Evolutionary conservation across 2,113 vertebrate species (phyloP).

Genomic region (Dermatemys mawii): DNA sequence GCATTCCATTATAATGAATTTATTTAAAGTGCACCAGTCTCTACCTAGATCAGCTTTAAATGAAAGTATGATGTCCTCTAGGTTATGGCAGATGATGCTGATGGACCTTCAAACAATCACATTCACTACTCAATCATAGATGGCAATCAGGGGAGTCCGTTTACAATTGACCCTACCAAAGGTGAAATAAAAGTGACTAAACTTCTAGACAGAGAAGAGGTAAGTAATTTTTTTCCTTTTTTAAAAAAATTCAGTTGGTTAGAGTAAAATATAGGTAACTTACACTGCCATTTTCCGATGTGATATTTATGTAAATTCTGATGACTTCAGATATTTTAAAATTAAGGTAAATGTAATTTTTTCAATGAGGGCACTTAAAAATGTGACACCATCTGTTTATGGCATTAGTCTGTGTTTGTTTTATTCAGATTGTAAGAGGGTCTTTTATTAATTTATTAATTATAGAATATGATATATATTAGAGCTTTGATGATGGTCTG

Average conservation of each 20-base stretch:
- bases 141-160: slow-evolving; percentile 93
- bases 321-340: neutral
- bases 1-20: neutral
- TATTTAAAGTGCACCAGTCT: neutral
- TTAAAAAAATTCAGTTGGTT: neutral
- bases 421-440: neutral
- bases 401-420: neutral
- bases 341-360: neutral
- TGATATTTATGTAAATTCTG: neutral
- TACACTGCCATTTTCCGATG: neutral
- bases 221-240: slow-evolving; percentile 66
- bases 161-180: slow-evolving; percentile 87
- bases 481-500: neutral
- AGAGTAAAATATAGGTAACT: neutral
- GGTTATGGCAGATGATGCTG: slow-evolving; percentile 93
- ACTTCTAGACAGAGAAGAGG: slow-evolving; percentile 93
- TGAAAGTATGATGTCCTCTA: slow-evolving; percentile 57
- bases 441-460: neutral
- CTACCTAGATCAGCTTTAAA: slow-evolving; percentile 7
- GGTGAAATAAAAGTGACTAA: slow-evolving; percentile 94
- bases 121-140: slow-evolving; percentile 90
- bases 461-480: neutral
- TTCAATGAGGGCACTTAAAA: neutral
- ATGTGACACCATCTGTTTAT: neutral
- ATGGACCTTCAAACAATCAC: slow-evolving; percentile 88